phyloP scores from a whole-genome alignment of 1,140 invertebrate species.

The Brachionus rotundiformis region DNA sequence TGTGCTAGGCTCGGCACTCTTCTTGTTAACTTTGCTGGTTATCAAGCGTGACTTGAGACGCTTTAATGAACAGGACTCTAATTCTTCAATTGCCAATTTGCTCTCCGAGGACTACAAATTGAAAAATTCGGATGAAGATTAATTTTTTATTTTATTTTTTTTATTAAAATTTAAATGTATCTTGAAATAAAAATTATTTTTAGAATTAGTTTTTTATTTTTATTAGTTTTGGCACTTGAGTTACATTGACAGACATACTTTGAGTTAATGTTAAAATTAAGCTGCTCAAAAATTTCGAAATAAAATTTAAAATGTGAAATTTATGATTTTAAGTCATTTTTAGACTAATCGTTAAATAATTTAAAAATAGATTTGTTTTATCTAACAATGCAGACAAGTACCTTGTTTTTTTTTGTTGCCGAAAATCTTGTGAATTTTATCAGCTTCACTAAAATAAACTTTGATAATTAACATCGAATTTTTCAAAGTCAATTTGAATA shows the following conservation, averaged over 20 bases:
- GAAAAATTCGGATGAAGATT: neutral
- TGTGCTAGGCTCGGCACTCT: conserved; percentile 59
- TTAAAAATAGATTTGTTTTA: neutral
- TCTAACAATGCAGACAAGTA: neutral
- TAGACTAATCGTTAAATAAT: neutral
- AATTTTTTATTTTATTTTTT: neutral
- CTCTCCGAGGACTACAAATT: conserved; percentile 26
- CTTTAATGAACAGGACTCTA: conserved; percentile 52
- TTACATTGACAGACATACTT: neutral
- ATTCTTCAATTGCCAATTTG: conserved; percentile 30
- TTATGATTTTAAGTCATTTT: neutral
- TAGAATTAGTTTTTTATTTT: neutral
- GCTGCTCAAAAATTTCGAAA: neutral
- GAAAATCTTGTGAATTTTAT: conserved; percentile 9
- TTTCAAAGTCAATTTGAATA: neutral
- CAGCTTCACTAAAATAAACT: neutral
- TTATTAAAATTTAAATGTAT: neutral
- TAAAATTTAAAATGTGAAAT: conserved; percentile 4
- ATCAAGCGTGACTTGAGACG: conserved; percentile 58
- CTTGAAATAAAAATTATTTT: conserved; percentile 13
- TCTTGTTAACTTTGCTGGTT: conserved; percentile 60
- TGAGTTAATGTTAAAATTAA: conserved; percentile 12
- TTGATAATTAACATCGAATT: neutral
- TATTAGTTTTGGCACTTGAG: neutral
- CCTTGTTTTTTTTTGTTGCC: neutral